These are phyloP conservation scores for Odontomyia ornata DNA, from an alignment of 2,888 invertebrate species.

Conservation along the genomic window DNA sequence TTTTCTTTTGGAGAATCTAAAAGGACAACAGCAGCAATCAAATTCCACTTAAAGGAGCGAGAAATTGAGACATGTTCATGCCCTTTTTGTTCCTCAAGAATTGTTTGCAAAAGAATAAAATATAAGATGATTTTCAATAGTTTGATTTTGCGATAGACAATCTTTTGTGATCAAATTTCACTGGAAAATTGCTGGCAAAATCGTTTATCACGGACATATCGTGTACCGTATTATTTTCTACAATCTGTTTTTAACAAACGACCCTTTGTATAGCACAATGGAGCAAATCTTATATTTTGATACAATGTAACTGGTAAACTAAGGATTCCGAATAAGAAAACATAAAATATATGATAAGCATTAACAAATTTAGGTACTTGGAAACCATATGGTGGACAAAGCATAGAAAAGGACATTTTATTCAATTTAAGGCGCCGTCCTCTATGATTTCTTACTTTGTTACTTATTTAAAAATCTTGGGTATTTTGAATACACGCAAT, in stretches of 20 bases:
- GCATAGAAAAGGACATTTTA: too few species aligned
- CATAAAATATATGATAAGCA: too few species aligned
- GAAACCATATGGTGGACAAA: too few species aligned
- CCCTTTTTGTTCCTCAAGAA: constrained; percentile 26
- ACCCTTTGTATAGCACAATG: background rate
- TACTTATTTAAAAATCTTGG: too few species aligned
- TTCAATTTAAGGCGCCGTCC: too few species aligned
- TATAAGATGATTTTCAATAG: constrained; percentile 3
- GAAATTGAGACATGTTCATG: constrained; percentile 39
- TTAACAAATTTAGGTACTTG: too few species aligned
- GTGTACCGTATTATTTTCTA: background rate
- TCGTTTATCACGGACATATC: constrained; percentile 34
- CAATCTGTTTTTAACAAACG: background rate
- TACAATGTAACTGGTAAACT: constrained; percentile 4
- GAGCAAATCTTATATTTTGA: background rate
- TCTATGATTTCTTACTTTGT: too few species aligned
- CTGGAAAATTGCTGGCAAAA: background rate
- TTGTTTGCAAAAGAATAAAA: constrained; percentile 25
- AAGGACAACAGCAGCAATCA: constrained; percentile 8
- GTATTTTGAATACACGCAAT: too few species aligned
- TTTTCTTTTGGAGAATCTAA: constrained; percentile 6
- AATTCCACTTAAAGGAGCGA: constrained; percentile 25
- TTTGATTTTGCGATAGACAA: constrained; percentile 10
- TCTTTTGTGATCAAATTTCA: constrained; percentile 34
- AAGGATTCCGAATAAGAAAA: background rate